Evolutionary conservation across 2,888 invertebrate genomes (phyloP).

Genomic region (Cistogaster globosa): DNA sequence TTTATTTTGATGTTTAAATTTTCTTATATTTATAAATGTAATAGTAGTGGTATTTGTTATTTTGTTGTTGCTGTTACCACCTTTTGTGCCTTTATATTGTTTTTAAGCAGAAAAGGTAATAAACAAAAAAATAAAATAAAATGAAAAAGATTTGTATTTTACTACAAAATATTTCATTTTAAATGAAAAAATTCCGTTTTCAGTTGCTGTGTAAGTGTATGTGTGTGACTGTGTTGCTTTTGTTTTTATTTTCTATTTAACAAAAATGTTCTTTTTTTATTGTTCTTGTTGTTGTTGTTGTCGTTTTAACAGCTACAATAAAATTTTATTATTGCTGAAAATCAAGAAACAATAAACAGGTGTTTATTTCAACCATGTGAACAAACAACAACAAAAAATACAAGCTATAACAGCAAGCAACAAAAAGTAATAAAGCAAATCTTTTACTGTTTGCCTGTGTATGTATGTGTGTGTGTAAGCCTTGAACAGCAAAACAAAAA

Average conservation of each 20-base stretch:
- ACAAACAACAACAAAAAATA: background rate
- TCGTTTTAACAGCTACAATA: constrained; percentile 11
- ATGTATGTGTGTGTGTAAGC: too few species aligned
- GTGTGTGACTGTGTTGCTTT: constrained; percentile 4
- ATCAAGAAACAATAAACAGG: constrained; percentile 50
- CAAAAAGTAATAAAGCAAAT: background rate
- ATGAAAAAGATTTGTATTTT: constrained; percentile 46
- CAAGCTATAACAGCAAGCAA: background rate
- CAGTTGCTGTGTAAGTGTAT: constrained; percentile 3
- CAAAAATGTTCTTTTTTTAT: constrained; percentile 18
- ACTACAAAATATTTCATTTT: constrained; percentile 60
- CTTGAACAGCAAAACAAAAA: background rate
- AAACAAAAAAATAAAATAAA: constrained; percentile 1
- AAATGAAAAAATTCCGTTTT: constrained; percentile 64
- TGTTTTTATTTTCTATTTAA: constrained; percentile 40
- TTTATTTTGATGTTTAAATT: constrained; percentile 1
- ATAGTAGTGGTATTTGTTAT: background rate
- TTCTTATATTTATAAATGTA: background rate
- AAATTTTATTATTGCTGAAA: constrained; percentile 34
- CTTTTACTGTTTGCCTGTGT: background rate
- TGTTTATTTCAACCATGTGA: constrained; percentile 26
- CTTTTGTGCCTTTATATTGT: constrained; percentile 16
- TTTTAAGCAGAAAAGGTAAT: constrained; percentile 4
- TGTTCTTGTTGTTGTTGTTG: constrained; percentile 31
- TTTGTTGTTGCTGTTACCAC: background rate